Evolutionary conservation across 2,113 vertebrate species (phyloP).

Genomic region (Triplophysa dalaica): DNA sequence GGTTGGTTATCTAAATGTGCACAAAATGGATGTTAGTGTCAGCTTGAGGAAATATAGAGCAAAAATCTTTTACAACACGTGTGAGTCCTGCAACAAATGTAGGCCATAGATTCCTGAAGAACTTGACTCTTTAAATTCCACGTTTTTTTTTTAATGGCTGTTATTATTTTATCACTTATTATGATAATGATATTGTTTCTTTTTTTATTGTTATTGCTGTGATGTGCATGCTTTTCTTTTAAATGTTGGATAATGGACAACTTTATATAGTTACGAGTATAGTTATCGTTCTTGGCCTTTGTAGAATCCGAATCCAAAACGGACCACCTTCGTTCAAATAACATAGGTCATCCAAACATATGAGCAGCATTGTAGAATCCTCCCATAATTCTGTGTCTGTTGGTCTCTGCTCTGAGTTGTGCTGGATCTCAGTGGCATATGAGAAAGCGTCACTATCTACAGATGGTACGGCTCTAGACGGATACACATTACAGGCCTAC

Average conservation of each 20-base stretch:
- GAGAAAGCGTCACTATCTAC: conserved; percentile 34
- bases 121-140: too few species aligned
- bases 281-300: not conserved
- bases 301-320: too few species aligned
- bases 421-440: conserved; percentile 1
- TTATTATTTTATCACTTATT: too few species aligned
- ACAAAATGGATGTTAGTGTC: not conserved
- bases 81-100: too few species aligned
- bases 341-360: not conserved
- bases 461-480: conserved; percentile 37
- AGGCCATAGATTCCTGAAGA: too few species aligned
- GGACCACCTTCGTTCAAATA: not conserved
- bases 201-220: too few species aligned
- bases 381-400: conserved; percentile 9
- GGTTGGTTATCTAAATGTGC: not conserved
- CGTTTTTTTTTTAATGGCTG: too few species aligned
- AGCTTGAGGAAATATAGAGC: not conserved
- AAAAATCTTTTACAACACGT: not conserved
- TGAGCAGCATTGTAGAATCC: conserved; percentile 23
- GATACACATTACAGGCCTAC: conserved; percentile 34
- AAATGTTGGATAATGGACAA: too few species aligned
- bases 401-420: not conserved
- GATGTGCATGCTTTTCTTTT: too few species aligned
- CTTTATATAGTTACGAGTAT: too few species aligned
- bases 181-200: too few species aligned